These are phyloP conservation scores for Nemoura dubitans DNA, from an alignment of 2,888 invertebrate genomes.

Conservation along the genomic window DNA sequence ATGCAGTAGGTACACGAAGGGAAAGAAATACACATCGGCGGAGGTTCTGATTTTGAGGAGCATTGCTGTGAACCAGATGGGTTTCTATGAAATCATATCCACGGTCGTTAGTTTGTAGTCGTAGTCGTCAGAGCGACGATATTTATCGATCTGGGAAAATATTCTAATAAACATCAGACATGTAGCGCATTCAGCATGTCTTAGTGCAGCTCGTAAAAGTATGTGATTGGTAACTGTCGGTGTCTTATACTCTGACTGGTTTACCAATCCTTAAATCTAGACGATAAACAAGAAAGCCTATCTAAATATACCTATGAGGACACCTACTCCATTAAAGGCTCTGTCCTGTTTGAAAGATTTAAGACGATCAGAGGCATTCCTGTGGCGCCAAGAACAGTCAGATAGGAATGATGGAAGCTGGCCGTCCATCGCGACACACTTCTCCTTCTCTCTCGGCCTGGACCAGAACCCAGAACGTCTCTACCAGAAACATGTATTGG, in stretches of 20 bases:
- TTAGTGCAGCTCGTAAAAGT: neutral
- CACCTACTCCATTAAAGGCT: conserved; percentile 46
- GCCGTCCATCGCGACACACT: conserved; percentile 43
- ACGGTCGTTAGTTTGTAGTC: neutral
- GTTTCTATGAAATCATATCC: neutral
- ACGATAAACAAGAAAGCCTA: conserved; percentile 26
- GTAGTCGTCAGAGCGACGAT: neutral
- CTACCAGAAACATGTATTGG: neutral
- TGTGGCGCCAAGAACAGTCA: conserved; percentile 44
- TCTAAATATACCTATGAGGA: conserved; percentile 28
- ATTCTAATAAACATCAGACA: neutral
- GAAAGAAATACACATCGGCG: neutral
- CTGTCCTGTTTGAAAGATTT: conserved; percentile 48
- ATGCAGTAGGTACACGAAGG: neutral
- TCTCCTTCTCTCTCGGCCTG: conserved; percentile 8
- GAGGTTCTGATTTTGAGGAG: neutral
- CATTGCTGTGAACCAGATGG: neutral
- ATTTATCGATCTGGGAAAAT: neutral
- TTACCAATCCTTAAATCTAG: conserved; percentile 1
- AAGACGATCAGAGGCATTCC: conserved; percentile 47
- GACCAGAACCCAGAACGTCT: neutral
- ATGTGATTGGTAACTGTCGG: neutral
- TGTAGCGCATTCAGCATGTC: neutral
- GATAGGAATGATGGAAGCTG: conserved; percentile 43
- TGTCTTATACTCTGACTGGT: neutral